These are phyloP conservation scores for Dendrocincla fuliginosa DNA, from an alignment of 2,797 vertebrate genomes.

Conservation along the genomic window DNA sequence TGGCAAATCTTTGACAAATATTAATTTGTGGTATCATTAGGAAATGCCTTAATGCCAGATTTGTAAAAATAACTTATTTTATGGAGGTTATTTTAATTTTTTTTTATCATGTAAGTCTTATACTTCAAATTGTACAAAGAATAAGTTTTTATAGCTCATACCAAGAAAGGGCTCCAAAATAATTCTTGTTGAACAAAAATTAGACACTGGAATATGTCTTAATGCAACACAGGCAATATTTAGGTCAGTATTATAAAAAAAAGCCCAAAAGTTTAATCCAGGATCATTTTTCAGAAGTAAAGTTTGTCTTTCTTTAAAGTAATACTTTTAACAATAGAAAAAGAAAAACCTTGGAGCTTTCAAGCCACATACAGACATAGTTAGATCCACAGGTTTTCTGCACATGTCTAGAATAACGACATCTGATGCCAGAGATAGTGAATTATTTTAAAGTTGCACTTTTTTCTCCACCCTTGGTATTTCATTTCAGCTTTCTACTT, in stretches of 20 bases:
- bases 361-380: not conserved
- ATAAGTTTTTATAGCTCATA: slow-evolving; percentile 30
- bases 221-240: slow-evolving; percentile 38
- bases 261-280: not conserved
- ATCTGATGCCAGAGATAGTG: not conserved
- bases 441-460: slow-evolving; percentile 46
- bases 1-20: not conserved
- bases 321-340: slow-evolving; percentile 32
- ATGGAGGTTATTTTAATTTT: slow-evolving; percentile 21
- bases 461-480: slow-evolving; percentile 52
- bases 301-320: slow-evolving; percentile 55
- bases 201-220: slow-evolving; percentile 43
- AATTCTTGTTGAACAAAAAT: slow-evolving; percentile 1
- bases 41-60: slow-evolving; percentile 50
- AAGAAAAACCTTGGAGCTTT: not conserved
- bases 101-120: slow-evolving; percentile 29
- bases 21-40: slow-evolving; percentile 55
- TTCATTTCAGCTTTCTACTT: not conserved
- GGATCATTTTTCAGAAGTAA: slow-evolving; percentile 52
- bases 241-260: slow-evolving; percentile 29
- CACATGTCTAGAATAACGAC: slow-evolving; percentile 41
- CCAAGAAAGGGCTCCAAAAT: not conserved
- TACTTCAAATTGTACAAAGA: not conserved
- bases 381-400: slow-evolving; percentile 65
- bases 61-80: slow-evolving; percentile 48